Base-by-base conservation (phyloP, 2,797 vertebrate species). In the Periparus ater region DNA sequence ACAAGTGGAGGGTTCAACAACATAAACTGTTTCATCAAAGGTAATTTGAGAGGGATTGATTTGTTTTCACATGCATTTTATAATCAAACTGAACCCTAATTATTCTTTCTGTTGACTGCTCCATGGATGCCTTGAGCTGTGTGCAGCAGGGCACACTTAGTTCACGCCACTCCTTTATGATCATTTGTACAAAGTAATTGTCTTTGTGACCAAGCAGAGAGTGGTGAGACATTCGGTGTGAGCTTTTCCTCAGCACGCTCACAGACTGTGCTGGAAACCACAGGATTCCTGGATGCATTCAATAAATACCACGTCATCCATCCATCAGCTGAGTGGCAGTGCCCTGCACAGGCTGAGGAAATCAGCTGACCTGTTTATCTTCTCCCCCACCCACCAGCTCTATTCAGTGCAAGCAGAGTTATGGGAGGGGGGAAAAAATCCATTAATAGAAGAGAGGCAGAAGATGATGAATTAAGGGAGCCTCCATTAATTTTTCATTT, bases 401-500 rank as follows among this genome's bases (percentile, higher is more conserved):
- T 96, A 34, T 86, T 97, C 88, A 81, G 71, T 92, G 92, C 11
- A 51, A 96, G 92, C 78, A 84, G 96, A 96, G 96, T 94, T 96
- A 80, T 40, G 73, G 87, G 84, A 74, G 32, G 92, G 78, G n/a
- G 29, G 0, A 19, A 74, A 76, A 87, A 87, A 92, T 78, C 94
- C 97, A 96, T 97, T 98, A 97, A 97, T 97, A 98, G 97, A 97
- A 97, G 94, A 97, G 95, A 98, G 96, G 96, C 96, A 97, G 93
- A 97, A 96, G 94, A 97, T 98, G 98, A 98, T 98, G 97, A 98
- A 98, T 98, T 98, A 98, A 97, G 96, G 97, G 96, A 97, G 95
- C 95, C 75, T 93, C 96, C 96, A 98, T 98, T 98, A 98, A 98
- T 98, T 98, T 98, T 98, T 98, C 98, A 98, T 98, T 98, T 96